Evolutionary conservation across 2,797 vertebrate genomes (phyloP).

Genomic region (Parauchenoglanis ngamensis): DNA sequence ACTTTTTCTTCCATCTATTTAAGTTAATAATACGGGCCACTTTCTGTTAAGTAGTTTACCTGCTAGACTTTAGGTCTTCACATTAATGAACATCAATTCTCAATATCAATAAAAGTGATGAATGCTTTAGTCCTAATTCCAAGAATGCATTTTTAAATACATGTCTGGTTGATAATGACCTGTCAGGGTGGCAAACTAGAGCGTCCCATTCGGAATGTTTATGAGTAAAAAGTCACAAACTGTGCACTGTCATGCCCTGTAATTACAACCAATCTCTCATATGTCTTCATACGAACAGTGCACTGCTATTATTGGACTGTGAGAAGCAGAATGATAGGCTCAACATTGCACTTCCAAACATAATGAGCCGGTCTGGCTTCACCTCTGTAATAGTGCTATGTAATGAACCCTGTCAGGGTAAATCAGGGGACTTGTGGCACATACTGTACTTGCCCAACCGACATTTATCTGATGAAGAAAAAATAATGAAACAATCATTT

Average conservation of each 20-base stretch:
- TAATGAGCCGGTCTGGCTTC: slow-evolving; percentile 72
- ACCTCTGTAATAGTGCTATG: slow-evolving; percentile 65
- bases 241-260: slow-evolving; percentile 48
- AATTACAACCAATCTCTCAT: slow-evolving; percentile 49
- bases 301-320: slow-evolving; percentile 56
- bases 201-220: slow-evolving; percentile 3
- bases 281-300: slow-evolving; percentile 46
- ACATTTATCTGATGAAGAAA: slow-evolving; percentile 65
- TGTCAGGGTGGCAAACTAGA: slow-evolving; percentile 1
- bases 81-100: too few relatives aligned
- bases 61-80: background rate
- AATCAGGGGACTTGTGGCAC: slow-evolving; percentile 74
- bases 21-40: background rate
- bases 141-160: background rate
- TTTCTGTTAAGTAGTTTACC: background rate
- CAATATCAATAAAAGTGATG: background rate
- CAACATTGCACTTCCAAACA: slow-evolving; percentile 69
- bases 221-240: slow-evolving; percentile 17
- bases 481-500: background rate
- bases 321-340: slow-evolving; percentile 65
- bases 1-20: background rate
- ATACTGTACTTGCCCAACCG: slow-evolving; percentile 71
- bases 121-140: background rate
- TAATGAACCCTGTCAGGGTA: slow-evolving; percentile 73
- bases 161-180: background rate